Percentiles rank a stretch among this genome's conserved stretches.
Evolutionary conservation across 53 echinoderm and acorn worm genomes (phyloP).

Genomic region (Hippasteria phrygiana): DNA sequence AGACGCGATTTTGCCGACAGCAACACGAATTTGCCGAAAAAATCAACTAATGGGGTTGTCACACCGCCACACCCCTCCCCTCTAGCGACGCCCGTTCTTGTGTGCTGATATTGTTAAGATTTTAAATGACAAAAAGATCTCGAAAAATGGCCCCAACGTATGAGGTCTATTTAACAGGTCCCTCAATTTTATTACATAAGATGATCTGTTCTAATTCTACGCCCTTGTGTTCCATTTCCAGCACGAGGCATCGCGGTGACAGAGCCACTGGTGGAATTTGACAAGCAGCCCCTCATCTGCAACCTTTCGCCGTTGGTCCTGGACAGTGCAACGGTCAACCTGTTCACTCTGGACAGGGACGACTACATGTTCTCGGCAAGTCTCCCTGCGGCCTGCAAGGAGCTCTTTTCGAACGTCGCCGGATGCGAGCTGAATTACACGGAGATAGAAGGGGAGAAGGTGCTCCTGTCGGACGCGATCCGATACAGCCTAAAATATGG

Average conservation of each 20-base stretch:
- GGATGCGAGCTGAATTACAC: conserved; percentile 43
- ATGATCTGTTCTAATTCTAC: no score
- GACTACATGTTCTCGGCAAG: conserved; percentile 56
- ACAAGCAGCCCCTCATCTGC: conserved; percentile 42
- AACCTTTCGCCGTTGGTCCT: conserved; percentile 50
- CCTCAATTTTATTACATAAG: no score
- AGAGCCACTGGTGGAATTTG: conserved; percentile 57
- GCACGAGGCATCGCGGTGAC: not conserved
- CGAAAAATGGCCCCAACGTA: no score
- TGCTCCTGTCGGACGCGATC: conserved; percentile 60
- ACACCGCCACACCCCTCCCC: no score
- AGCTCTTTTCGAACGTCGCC: conserved; percentile 56
- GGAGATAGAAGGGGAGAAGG: conserved; percentile 6
- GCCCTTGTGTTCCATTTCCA: not conserved
- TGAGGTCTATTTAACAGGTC: no score
- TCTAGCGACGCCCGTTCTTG: no score
- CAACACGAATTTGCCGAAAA: no score
- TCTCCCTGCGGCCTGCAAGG: conserved; percentile 60
- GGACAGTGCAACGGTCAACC: conserved; percentile 60
- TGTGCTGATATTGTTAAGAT: no score
- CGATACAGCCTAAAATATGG: conserved; percentile 60
- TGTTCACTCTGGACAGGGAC: conserved; percentile 62
- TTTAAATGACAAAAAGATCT: no score
- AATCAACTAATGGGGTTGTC: no score
- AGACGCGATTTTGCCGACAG: no score